Evolutionary conservation across 64 coral and sea anemone species (phyloP).

Genomic region (Stylophora pistillata): DNA sequence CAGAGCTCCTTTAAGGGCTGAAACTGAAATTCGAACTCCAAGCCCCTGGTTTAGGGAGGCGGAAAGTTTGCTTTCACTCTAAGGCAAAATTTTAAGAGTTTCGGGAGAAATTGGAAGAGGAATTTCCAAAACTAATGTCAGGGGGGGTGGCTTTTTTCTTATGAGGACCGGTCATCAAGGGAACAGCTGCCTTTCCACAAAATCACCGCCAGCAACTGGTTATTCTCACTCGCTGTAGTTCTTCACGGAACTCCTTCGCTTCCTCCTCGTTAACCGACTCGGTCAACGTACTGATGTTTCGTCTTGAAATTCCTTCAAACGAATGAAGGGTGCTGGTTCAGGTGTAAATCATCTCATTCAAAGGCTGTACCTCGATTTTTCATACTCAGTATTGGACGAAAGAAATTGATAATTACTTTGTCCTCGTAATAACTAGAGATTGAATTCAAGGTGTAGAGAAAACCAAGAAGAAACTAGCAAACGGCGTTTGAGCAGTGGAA

Average conservation of each 20-base stretch:
- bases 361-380: not conserved
- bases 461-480: not conserved
- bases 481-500: not conserved
- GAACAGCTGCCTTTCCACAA: not conserved
- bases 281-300: not conserved
- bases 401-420: not conserved
- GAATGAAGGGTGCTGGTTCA: not conserved
- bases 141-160: constrained; percentile 7
- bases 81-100: too few species aligned
- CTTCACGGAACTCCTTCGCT: too few species aligned
- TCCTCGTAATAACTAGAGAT: not conserved
- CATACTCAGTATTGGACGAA: not conserved
- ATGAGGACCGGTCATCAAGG: constrained; percentile 2
- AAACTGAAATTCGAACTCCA: constrained; percentile 15
- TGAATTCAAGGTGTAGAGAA: not conserved
- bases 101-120: not conserved
- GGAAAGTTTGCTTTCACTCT: too few species aligned
- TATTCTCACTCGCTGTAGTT: too few species aligned
- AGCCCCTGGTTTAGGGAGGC: not conserved
- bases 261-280: too few species aligned
- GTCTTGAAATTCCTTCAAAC: not conserved
- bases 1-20: not conserved
- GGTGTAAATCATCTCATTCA: too few species aligned
- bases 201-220: too few species aligned
- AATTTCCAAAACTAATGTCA: constrained; percentile 3